Evolutionary conservation across 2,797 vertebrate genomes (phyloP).

Genomic region (Chiloscyllium punctatum): DNA sequence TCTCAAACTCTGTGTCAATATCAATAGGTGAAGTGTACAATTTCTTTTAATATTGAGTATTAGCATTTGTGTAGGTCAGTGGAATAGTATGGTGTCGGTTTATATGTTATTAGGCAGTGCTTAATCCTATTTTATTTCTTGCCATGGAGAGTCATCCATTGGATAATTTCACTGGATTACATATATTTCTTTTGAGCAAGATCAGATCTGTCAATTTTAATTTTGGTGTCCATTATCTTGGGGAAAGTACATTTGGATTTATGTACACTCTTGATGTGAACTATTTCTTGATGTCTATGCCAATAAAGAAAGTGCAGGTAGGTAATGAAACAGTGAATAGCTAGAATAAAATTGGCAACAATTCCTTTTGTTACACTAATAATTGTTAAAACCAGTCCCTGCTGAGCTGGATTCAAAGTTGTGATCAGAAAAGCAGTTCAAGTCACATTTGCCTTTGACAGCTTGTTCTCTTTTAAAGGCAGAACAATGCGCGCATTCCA

Average conservation of each 20-base stretch:
- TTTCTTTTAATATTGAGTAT: not conserved
- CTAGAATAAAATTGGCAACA: not conserved
- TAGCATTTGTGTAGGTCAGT: not conserved
- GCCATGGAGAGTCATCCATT: not conserved
- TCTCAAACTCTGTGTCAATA: not conserved
- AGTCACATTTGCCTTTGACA: not conserved
- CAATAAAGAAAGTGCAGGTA: not conserved
- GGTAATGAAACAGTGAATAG: not conserved
- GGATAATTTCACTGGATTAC: not conserved
- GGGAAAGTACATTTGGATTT: not conserved
- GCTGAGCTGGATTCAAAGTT: not conserved
- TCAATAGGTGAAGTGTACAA: not conserved
- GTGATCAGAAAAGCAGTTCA: not conserved
- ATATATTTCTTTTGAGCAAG: not conserved
- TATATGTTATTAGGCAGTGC: not conserved
- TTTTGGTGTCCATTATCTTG: not conserved
- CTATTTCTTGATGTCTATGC: not conserved
- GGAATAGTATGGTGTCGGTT: not conserved
- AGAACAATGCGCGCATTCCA: not conserved
- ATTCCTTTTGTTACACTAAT: not conserved
- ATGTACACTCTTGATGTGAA: not conserved
- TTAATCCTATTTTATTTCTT: not conserved
- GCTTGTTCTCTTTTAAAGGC: not conserved
- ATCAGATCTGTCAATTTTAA: constrained; percentile 14
- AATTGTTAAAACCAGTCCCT: not conserved